Base-by-base conservation (phyloP, 2,888 invertebrate species). In the Asteroscopus sphinx region DNA sequence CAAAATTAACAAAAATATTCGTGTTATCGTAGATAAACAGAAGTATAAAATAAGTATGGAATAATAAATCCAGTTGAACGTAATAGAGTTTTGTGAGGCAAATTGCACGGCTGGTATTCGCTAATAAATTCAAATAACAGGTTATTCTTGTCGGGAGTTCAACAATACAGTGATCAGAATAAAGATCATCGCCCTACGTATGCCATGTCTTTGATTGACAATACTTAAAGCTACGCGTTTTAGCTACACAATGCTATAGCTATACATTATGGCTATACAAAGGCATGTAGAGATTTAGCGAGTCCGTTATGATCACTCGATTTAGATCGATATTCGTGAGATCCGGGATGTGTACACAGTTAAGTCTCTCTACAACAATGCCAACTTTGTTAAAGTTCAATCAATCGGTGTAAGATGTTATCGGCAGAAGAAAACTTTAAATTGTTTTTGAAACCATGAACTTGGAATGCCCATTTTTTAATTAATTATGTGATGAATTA, bases 301-400 rank as follows among this genome's bases (percentile, higher is more conserved):
- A 71, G 72, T 73, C 90, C 90, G 90, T 91, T 91, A 90, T 80
- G 79, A 83, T 80, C 80, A 79, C 62, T 72, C 61, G 83, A 87
- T 86, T 87, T 81, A 80, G 77, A 87, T 82, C 84, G 81, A 82
- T 82, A 82, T 75, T 80, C 79, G 80, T 77, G 80, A 86, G 86
- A 86, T 89, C 83, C 85, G 87, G 86, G 69, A 81, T 77, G 60
- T 41, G 47, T 58, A 47, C 59, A 58, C 59, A 76, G 67, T 60
- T 58, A 51, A 37, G 37, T 26, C 12, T 36, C 26, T 56, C 51
- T 53, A 63, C 56, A 80, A 87, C 87, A 89, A 83, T 79, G 75
- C 71, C 59, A 77, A 77, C 85, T 78, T 83, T 86, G 87, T 89
- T 82, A 68, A 41, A 75, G 68, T 63, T 68, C 69, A 65, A 61